Conservation (phyloP, 2,797 vertebrate genomes). For the Denticeps clupeoides region DNA sequence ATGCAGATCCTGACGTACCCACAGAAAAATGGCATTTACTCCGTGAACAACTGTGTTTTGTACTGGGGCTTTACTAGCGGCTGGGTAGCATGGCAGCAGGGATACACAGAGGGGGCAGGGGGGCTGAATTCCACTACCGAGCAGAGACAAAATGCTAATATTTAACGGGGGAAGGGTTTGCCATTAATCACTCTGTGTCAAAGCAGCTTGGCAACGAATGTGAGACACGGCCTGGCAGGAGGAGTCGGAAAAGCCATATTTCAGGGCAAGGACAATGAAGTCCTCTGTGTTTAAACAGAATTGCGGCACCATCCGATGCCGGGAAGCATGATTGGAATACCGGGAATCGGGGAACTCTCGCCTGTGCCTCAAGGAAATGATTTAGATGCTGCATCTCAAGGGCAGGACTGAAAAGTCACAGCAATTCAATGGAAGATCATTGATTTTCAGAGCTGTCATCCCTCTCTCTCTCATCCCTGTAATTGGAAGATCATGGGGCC, state of each 20-base stretch:
- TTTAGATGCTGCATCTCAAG: slow-evolving; percentile 10
- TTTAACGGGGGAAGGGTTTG: slow-evolving; percentile 13
- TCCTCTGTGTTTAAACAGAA: neutral
- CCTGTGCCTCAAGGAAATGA: neutral
- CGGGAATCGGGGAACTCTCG: neutral
- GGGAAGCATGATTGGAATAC: neutral
- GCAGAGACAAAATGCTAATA: slow-evolving; percentile 13
- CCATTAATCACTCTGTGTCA: slow-evolving; percentile 14
- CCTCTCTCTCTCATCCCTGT: slow-evolving; percentile 12
- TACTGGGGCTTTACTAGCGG: too few species aligned
- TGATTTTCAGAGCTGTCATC: slow-evolving; percentile 17
- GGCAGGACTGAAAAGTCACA: slow-evolving; percentile 15
- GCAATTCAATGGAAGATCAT: slow-evolving; percentile 22
- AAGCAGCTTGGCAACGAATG: slow-evolving; percentile 1
- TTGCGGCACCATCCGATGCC: neutral
- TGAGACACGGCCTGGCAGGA: neutral
- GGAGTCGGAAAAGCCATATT: neutral
- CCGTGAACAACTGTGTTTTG: neutral
- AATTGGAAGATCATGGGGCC: slow-evolving; percentile 7
- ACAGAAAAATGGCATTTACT: neutral
- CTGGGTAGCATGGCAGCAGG: too few species aligned
- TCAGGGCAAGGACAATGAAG: neutral
- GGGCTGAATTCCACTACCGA: neutral
- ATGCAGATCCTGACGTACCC: too few species aligned
- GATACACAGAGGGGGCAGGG: too few species aligned